These are phyloP conservation scores for Brotula barbata DNA, from an alignment of 2,797 vertebrate genomes.

Conservation along the genomic window DNA sequence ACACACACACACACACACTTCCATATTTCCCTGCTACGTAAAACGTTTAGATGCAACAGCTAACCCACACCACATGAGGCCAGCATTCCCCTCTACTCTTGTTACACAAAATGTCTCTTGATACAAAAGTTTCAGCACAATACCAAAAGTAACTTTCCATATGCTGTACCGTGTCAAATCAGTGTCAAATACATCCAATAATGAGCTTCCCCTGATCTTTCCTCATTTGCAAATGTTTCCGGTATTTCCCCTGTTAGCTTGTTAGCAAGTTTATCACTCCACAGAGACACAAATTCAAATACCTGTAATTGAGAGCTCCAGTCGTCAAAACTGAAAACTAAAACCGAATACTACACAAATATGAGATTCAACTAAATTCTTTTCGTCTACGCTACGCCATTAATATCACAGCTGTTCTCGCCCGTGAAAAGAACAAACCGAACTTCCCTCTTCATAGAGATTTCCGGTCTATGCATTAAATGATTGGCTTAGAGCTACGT, in stretches of 20 bases:
- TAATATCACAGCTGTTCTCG: background rate
- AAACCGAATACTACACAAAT: background rate
- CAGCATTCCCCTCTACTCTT: conserved; percentile 49
- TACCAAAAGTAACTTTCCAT: background rate
- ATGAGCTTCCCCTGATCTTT: background rate
- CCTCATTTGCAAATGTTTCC: rapidly evolving
- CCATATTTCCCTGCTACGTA: background rate
- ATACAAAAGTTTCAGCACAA: background rate
- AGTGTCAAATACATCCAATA: no score
- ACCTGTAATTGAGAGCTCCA: conserved; percentile 22
- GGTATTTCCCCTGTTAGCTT: conserved; percentile 3
- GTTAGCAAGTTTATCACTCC: background rate
- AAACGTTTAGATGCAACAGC: conserved; percentile 22
- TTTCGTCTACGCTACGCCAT: background rate
- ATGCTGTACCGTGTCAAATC: background rate
- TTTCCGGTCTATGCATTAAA: conserved; percentile 35
- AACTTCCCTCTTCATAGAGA: conserved; percentile 62
- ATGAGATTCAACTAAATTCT: background rate
- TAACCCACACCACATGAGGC: conserved; percentile 48
- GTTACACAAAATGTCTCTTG: background rate
- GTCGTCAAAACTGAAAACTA: background rate
- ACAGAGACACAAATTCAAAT: conserved; percentile 18
- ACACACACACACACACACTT: conserved; percentile 13
- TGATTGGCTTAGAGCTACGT: conserved; percentile 55
- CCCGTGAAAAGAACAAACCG: conserved; percentile 42